Base-by-base conservation (phyloP, 2,797 vertebrate genomes). In the Myotis pilosus region DNA sequence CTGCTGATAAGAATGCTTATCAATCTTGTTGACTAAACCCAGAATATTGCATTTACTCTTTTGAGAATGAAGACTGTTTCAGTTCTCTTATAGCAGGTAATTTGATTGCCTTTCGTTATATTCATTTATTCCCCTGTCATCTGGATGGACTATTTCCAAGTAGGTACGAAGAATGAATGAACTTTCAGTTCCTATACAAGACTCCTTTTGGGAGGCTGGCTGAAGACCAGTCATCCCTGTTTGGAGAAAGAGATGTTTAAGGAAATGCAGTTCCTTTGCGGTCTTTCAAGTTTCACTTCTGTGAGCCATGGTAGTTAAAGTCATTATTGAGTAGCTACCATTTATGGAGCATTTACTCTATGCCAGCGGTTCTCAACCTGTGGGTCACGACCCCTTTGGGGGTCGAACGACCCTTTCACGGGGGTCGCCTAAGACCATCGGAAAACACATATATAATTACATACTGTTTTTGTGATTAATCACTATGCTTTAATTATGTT, bases 121-220 rank as follows among this genome's bases (percentile, higher is more conserved):
- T 16, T 95, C 53, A 22, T 41, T 97, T 96, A 85, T 16, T 66
- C 95, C 94, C 81, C 88, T 71, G 78, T 97, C 84, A 94, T 86
- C 92, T 91, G 95, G 95, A 88, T 92, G 36, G 69, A 95, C 49
- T 89, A 10, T 91, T 97, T 97, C 96, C 96, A 97, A 94, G 95
- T 89, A 95, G 62, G 22, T 98, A 97, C 96, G 97, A 97, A 98
- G 96, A 33, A 49, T 91, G 96, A 33, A 47, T 92, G 96, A 97
- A 95, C 94, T 98, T 98, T 97, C 96, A 85, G 96, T 98, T 98
- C 97, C 98, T 97, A 23, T 51, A 51, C 69, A 72, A 81, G 84
- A 96, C 89, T 88, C 51, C 62, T 95, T 95, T 95, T 53, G 44
- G 91, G 47, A 81, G 30, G 33, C 71, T 93, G 84, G 85, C 90